Evolutionary conservation across 92 coral and sea anemone genomes (phyloP).

Genomic region (Meandrina meandrites): DNA sequence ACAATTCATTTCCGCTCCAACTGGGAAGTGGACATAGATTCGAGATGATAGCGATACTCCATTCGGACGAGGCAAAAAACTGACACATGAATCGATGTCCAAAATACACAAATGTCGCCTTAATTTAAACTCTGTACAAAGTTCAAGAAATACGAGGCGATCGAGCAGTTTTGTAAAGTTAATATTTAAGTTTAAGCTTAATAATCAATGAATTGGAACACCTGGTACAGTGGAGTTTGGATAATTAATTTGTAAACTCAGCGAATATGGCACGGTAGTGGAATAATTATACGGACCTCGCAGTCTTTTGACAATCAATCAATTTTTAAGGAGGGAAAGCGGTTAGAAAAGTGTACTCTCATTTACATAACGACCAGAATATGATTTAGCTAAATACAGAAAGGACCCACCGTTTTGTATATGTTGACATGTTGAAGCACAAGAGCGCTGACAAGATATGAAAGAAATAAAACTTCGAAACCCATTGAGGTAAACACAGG

Average conservation of each 20-base stretch:
- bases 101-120: background rate
- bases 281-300: background rate
- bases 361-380: background rate
- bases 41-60: background rate
- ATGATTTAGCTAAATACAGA: background rate
- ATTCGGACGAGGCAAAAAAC: background rate
- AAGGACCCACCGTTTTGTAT: constrained; percentile 84
- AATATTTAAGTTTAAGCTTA: background rate
- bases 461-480: constrained; percentile 78
- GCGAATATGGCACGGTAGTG: background rate
- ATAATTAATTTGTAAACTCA: constrained; percentile 12
- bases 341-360: background rate
- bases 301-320: background rate
- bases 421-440: constrained; percentile 88
- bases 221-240: background rate
- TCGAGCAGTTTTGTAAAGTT: background rate
- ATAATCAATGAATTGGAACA: constrained; percentile 13
- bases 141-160: background rate
- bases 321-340: background rate
- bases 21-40: background rate
- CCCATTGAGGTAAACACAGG: constrained; percentile 88
- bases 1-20: constrained; percentile 10
- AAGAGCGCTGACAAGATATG: constrained; percentile 81
- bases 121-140: background rate
- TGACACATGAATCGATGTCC: background rate